phyloP scores from a whole-genome alignment of 2,888 invertebrate species.

The Cephonodes hylas region DNA sequence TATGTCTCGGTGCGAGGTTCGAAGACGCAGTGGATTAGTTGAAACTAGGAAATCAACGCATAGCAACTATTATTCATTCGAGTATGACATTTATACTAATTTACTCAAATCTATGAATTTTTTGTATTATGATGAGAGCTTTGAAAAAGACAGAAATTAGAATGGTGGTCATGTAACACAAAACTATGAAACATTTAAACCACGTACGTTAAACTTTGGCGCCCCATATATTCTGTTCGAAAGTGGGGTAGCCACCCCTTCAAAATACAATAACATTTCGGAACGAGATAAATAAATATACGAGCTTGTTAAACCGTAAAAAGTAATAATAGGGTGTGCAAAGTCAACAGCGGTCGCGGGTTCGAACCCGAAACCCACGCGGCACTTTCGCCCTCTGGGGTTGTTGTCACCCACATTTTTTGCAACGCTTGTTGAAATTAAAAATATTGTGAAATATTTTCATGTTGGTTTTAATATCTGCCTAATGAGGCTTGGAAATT shows the following conservation, averaged over 20 bases:
- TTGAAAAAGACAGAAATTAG: no score
- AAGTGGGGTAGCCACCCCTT: slow-evolving; percentile 43
- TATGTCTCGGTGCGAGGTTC: no score
- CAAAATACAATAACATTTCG: slow-evolving; percentile 72
- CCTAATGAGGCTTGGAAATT: no score
- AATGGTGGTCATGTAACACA: no score
- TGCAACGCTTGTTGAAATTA: slow-evolving; percentile 20
- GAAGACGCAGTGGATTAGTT: no score
- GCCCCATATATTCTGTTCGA: background rate
- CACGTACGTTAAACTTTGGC: background rate
- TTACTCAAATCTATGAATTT: no score
- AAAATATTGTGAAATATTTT: slow-evolving; percentile 15
- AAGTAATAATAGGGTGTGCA: slow-evolving; percentile 74
- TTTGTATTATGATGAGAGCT: no score
- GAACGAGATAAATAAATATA: slow-evolving; percentile 78
- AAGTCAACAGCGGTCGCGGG: slow-evolving; percentile 75
- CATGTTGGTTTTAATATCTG: no score
- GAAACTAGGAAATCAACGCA: no score
- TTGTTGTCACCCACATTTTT: slow-evolving; percentile 18
- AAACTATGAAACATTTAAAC: background rate
- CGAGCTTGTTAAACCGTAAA: slow-evolving; percentile 81
- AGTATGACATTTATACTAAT: no score
- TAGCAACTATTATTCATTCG: no score
- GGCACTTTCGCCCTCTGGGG: slow-evolving; percentile 12
- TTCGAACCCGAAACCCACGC: slow-evolving; percentile 58